A percentile compares a stretch with the other conserved stretches of the same genome.
These are phyloP conservation scores for Hyposoter didymator DNA, from an alignment of 2,888 invertebrate genomes.

Conservation along the genomic window DNA sequence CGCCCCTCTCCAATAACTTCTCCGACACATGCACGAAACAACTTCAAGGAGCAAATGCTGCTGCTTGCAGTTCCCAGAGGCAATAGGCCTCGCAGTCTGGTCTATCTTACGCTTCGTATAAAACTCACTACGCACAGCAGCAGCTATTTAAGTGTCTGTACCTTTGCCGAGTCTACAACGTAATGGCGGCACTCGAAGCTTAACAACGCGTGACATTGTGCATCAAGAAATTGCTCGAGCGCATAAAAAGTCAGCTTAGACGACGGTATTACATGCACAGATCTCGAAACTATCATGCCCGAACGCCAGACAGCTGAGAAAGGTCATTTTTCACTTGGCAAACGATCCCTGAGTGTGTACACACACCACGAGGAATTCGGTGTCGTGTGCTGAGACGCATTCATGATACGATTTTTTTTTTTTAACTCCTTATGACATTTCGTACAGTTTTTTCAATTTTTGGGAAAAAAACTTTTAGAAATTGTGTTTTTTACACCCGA, in stretches of 20 bases:
- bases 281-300: conserved; percentile 14
- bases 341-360: not conserved
- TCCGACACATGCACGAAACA: conserved; percentile 7
- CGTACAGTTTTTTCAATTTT: not conserved
- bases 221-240: conserved; percentile 80
- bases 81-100: conserved; percentile 38
- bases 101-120: conserved; percentile 9
- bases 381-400: not conserved
- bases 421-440: not conserved
- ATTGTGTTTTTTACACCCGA: not conserved
- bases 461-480: not conserved
- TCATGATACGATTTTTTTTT: not conserved
- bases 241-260: conserved; percentile 70
- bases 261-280: conserved; percentile 54
- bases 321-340: not conserved
- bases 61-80: conserved; percentile 27
- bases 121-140: conserved; percentile 25
- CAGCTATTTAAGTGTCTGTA: conserved; percentile 12
- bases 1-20: conserved; percentile 37
- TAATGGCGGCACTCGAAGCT: conserved; percentile 81
- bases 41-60: conserved; percentile 15
- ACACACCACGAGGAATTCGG: not conserved
- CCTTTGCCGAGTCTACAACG: conserved; percentile 67
- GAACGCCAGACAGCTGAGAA: not conserved
- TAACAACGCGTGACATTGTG: conserved; percentile 83